Evolutionary conservation across 2,888 invertebrate genomes (phyloP).

Genomic region (Anarsia innoxiella): DNA sequence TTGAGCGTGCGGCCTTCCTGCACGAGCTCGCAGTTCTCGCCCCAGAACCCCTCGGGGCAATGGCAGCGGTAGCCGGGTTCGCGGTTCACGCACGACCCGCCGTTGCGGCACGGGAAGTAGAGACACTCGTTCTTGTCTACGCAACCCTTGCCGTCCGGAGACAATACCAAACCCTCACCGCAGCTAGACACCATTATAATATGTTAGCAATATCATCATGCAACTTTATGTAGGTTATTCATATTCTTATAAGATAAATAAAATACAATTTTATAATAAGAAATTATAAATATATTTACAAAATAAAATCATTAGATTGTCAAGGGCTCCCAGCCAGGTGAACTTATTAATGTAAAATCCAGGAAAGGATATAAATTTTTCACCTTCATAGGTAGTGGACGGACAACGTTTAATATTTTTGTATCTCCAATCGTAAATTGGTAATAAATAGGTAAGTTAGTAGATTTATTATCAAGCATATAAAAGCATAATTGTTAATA

Average conservation of each 20-base stretch:
- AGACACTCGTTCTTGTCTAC: constrained; percentile 97
- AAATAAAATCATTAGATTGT: neutral
- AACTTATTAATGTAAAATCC: neutral
- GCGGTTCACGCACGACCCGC: constrained; percentile 93
- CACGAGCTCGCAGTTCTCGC: constrained; percentile 94
- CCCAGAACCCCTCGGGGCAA: constrained; percentile 94
- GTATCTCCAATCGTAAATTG: too few relatives aligned
- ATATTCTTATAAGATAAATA: neutral
- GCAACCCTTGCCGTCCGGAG: constrained; percentile 93
- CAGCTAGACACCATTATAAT: constrained; percentile 80
- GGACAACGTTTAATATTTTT: too few relatives aligned
- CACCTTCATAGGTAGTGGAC: too few relatives aligned
- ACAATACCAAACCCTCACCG: constrained; percentile 93
- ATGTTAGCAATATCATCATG: constrained; percentile 13
- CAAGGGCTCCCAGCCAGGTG: too few relatives aligned
- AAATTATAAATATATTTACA: neutral
- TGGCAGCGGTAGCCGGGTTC: constrained; percentile 92
- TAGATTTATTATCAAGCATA: too few relatives aligned
- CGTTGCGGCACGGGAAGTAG: constrained; percentile 94
- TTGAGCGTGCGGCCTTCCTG: constrained; percentile 96
- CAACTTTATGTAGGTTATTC: neutral
- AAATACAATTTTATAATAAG: neutral
- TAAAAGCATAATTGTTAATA: too few relatives aligned
- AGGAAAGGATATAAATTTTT: too few relatives aligned
- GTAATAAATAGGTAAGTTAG: too few relatives aligned